These are phyloP conservation scores for Pithys albifrons DNA, from an alignment of 2,113 vertebrate species.

Conservation along the genomic window DNA sequence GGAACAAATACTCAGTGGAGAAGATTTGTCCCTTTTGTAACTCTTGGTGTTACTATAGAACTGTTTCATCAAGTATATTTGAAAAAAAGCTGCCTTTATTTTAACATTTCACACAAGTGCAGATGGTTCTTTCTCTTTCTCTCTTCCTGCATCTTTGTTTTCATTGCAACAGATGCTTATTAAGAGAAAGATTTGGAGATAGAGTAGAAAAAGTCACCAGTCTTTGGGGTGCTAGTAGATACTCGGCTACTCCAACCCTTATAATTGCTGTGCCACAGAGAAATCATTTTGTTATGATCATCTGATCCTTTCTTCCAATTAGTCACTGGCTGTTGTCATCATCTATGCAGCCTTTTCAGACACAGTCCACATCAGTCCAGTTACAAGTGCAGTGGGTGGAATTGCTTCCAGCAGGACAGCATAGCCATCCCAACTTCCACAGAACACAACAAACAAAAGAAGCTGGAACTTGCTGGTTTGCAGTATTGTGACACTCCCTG, in stretches of 20 bases:
- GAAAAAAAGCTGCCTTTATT: neutral
- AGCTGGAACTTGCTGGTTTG: neutral
- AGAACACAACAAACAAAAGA: neutral
- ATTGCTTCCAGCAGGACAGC: neutral
- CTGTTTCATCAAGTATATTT: neutral
- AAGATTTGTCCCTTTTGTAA: neutral
- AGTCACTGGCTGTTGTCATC: neutral
- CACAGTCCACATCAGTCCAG: neutral
- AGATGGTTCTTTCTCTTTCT: neutral
- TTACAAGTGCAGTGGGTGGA: neutral
- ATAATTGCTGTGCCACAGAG: neutral
- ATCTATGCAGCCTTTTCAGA: neutral
- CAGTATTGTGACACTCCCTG: neutral
- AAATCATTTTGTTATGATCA: neutral
- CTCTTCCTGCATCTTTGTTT: neutral
- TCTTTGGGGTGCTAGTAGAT: neutral
- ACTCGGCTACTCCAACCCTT: neutral
- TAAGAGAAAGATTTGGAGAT: neutral
- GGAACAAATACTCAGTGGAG: neutral
- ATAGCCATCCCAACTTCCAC: neutral
- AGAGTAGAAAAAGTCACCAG: neutral
- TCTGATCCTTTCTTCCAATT: neutral
- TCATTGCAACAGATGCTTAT: neutral
- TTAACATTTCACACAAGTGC: neutral
- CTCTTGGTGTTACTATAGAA: neutral